phyloP scores from a whole-genome alignment of 2,888 invertebrate genomes.

The Eulithis prunata region DNA sequence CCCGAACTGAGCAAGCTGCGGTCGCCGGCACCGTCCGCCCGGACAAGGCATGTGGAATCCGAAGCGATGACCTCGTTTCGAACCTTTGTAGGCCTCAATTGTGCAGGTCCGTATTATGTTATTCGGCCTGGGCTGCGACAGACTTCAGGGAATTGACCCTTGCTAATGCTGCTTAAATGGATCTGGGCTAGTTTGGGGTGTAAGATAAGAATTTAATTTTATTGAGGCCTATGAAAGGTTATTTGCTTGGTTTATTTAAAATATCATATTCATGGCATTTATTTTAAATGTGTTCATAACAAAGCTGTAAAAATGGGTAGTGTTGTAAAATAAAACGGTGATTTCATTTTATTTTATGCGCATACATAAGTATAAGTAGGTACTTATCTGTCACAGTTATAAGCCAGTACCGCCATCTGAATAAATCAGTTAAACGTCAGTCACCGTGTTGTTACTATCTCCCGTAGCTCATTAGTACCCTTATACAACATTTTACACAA shows the following conservation, averaged over 20 bases:
- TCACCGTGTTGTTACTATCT: too few relatives aligned
- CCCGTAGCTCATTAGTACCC: too few relatives aligned
- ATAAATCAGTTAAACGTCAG: too few relatives aligned
- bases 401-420: too few relatives aligned
- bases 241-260: conserved; percentile 11
- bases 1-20: conserved; percentile 13
- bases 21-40: conserved; percentile 12
- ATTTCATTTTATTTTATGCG: too few relatives aligned
- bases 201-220: conserved; percentile 22
- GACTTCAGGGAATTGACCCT: conserved; percentile 36
- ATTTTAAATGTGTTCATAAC: not conserved
- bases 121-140: conserved; percentile 20
- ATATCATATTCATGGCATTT: not conserved
- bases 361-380: too few relatives aligned
- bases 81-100: conserved; percentile 41
- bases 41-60: conserved; percentile 35
- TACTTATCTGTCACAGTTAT: too few relatives aligned
- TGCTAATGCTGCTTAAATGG: conserved; percentile 30
- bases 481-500: too few relatives aligned
- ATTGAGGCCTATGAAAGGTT: conserved; percentile 8
- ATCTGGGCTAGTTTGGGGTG: conserved; percentile 18
- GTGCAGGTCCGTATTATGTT: conserved; percentile 37
- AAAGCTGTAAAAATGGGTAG: too few relatives aligned
- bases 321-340: too few relatives aligned
- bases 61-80: conserved; percentile 37